Conservation (phyloP, 2,113 vertebrate genomes). For the Equus przewalskii region DNA sequence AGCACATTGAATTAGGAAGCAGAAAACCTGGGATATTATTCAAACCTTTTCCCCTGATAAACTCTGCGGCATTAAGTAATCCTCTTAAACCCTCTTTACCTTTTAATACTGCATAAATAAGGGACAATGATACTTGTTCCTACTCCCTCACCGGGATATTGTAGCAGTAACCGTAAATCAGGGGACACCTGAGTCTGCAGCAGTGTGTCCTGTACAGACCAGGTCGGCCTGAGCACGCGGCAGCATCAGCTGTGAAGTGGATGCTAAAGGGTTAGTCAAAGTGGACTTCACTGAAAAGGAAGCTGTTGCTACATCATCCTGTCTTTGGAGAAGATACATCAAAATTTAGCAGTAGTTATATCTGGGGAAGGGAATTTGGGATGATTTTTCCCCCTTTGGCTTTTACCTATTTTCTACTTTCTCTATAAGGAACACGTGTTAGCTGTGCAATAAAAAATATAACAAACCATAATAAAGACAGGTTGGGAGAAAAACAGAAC, state of each 20-base stretch:
- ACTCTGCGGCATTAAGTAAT: constrained; percentile 51
- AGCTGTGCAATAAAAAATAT: constrained; percentile 17
- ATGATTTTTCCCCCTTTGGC: background rate
- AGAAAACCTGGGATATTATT: constrained; percentile 60
- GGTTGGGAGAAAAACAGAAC: constrained; percentile 2
- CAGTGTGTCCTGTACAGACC: background rate
- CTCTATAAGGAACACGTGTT: background rate
- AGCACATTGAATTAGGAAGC: constrained; percentile 58
- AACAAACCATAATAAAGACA: constrained; percentile 12
- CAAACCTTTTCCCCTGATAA: constrained; percentile 62
- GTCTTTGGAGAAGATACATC: background rate
- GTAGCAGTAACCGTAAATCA: constrained; percentile 58
- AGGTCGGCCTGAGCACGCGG: background rate
- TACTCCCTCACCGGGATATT: constrained; percentile 18
- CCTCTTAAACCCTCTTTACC: constrained; percentile 57
- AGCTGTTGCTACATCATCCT: background rate
- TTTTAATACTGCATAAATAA: constrained; percentile 67
- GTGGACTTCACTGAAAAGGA: constrained; percentile 1
- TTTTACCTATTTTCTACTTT: background rate
- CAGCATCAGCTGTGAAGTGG: background rate
- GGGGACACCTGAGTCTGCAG: constrained; percentile 30
- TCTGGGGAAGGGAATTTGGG: background rate
- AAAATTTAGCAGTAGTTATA: background rate
- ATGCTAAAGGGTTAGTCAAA: constrained; percentile 15
- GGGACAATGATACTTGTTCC: constrained; percentile 51